Evolutionary conservation across 1,140 invertebrate species (phyloP).

Genomic region (Drosophila parvula): DNA sequence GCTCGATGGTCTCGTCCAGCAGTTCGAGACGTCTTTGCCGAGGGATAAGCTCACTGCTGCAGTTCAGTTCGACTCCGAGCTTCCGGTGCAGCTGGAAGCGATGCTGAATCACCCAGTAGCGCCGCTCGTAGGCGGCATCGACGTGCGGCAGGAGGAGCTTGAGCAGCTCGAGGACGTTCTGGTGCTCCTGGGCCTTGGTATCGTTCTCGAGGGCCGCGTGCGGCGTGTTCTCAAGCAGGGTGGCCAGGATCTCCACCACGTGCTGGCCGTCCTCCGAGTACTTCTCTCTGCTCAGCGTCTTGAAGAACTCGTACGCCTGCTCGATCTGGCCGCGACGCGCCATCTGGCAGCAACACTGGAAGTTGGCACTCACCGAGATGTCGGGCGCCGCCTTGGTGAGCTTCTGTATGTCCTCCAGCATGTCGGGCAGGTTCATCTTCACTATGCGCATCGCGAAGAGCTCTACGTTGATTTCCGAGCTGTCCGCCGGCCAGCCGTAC

Average conservation of each 20-base stretch:
- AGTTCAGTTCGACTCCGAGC: constrained; percentile 54
- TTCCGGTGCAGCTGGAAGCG: constrained; percentile 58
- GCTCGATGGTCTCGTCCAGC: constrained; percentile 65
- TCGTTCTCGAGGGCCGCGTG: constrained; percentile 32
- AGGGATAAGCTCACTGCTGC: constrained; percentile 51
- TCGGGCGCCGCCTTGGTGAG: constrained; percentile 72
- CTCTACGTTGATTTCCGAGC: constrained; percentile 66
- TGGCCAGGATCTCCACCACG: constrained; percentile 63
- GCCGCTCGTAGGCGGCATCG: constrained; percentile 39
- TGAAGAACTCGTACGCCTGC: constrained; percentile 71
- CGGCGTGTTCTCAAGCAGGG: constrained; percentile 51
- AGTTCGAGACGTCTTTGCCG: constrained; percentile 46
- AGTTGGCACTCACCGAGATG: constrained; percentile 63
- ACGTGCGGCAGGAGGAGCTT: constrained; percentile 63
- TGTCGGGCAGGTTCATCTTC: constrained; percentile 75
- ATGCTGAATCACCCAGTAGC: constrained; percentile 62
- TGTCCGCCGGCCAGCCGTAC: constrained; percentile 80
- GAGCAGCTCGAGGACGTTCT: constrained; percentile 65
- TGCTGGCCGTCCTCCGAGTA: constrained; percentile 34
- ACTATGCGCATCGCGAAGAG: constrained; percentile 77
- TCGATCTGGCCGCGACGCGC: constrained; percentile 70
- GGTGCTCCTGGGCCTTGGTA: constrained; percentile 47
- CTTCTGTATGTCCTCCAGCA: constrained; percentile 73
- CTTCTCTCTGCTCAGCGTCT: constrained; percentile 50
- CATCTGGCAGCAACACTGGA: constrained; percentile 78